A percentile compares a stretch with the other conserved stretches of the same genome.
These are phyloP conservation scores for Porites australiensis DNA, from an alignment of 64 coral and sea anemone species.

Conservation along the genomic window DNA sequence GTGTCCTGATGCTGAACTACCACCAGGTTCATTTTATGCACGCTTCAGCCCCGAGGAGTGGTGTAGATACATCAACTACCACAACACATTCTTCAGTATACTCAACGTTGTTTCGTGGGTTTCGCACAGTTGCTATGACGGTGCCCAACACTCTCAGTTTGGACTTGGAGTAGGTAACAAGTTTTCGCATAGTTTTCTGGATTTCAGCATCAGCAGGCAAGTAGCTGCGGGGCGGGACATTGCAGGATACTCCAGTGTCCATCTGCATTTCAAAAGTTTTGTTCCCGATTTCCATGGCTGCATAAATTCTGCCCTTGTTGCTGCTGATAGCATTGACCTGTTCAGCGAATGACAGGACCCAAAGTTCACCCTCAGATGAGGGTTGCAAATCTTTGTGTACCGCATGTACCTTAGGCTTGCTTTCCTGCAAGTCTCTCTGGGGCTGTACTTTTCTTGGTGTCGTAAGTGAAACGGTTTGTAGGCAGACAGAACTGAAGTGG, in stretches of 20 bases:
- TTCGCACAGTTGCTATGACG: conserved; percentile 3
- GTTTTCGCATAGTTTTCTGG: neutral
- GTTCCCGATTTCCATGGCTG: conserved; percentile 38
- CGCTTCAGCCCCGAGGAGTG: too few relatives aligned
- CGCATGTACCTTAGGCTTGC: neutral
- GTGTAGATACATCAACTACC: too few relatives aligned
- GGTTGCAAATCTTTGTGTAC: neutral
- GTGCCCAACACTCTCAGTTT: neutral
- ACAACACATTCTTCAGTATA: neutral
- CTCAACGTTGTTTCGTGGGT: conserved; percentile 10
- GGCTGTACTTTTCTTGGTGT: neutral
- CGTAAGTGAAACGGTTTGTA: too few relatives aligned
- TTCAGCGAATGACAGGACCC: neutral
- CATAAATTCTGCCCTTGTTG: neutral
- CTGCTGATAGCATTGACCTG: neutral
- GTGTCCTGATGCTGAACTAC: too few relatives aligned
- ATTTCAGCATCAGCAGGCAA: neutral
- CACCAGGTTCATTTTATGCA: too few relatives aligned
- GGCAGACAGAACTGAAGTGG: neutral
- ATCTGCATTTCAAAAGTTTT: neutral
- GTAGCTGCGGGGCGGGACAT: neutral
- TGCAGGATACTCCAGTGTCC: conserved; percentile 41
- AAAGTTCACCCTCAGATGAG: neutral
- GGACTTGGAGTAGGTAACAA: conserved; percentile 25
- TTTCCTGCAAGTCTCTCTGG: neutral